These are phyloP conservation scores for Silurus asotus DNA, from an alignment of 2,113 vertebrate genomes.

Conservation along the genomic window DNA sequence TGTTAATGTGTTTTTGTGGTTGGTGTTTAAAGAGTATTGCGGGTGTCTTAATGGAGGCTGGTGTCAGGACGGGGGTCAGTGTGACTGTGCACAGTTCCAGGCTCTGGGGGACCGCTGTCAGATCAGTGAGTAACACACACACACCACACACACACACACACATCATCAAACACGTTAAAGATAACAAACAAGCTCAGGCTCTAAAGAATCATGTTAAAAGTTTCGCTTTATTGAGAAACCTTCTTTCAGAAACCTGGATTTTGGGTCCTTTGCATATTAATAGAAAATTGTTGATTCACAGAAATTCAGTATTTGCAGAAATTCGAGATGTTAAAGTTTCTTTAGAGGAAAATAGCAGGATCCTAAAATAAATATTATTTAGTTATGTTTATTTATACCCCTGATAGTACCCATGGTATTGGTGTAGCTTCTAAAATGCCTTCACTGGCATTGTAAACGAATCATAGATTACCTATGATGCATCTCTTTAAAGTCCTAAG, in stretches of 20 bases:
- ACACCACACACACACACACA: background rate
- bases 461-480: background rate
- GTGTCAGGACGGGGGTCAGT: constrained; percentile 86
- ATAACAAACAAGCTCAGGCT: background rate
- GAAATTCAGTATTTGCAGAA: background rate
- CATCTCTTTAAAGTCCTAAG: background rate
- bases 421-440: background rate
- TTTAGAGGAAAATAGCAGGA: background rate
- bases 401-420: background rate
- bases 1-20: constrained; percentile 31
- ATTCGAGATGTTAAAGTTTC: background rate
- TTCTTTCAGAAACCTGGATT: background rate
- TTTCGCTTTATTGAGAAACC: background rate
- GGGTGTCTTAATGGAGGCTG: constrained; percentile 94
- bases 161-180: background rate
- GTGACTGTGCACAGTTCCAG: constrained; percentile 96
- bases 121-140: constrained; percentile 83
- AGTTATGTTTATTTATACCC: background rate
- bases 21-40: constrained; percentile 69
- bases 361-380: background rate
- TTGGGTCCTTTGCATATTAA: background rate
- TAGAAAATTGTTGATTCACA: background rate
- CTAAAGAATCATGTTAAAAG: background rate
- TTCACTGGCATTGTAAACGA: background rate
- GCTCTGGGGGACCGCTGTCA: constrained; percentile 93